Conservation (phyloP, 2,113 vertebrate genomes). For the Athene cunicularia region DNA sequence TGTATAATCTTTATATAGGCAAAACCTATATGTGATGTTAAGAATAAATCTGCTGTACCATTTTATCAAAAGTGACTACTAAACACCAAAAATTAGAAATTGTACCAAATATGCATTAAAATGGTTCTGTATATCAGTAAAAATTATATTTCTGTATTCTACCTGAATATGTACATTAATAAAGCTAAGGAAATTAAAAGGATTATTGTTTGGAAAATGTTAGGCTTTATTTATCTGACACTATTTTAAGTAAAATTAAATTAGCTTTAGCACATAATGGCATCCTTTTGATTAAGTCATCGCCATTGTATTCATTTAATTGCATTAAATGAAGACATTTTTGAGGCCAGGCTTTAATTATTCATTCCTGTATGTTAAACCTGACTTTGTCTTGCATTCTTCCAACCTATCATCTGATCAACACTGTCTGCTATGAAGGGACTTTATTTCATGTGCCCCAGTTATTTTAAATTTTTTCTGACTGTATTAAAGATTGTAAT, state of each 20-base stretch:
- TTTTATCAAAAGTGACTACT: constrained; percentile 54
- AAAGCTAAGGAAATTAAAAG: constrained; percentile 44
- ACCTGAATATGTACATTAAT: constrained; percentile 39
- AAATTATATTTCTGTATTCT: not conserved
- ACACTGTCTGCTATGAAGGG: not conserved
- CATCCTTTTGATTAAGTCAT: not conserved
- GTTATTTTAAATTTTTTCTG: not conserved
- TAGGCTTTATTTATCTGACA: not conserved
- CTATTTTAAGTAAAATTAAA: not conserved
- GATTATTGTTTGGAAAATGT: not conserved
- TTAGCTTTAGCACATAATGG: not conserved
- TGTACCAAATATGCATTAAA: constrained; percentile 58
- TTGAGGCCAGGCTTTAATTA: not conserved
- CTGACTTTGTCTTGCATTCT: not conserved
- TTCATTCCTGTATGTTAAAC: not conserved
- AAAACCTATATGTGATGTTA: constrained; percentile 34
- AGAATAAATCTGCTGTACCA: constrained; percentile 54
- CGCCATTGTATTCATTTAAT: not conserved
- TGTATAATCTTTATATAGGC: constrained; percentile 73
- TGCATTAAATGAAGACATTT: not conserved
- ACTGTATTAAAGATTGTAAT: not conserved
- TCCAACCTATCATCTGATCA: not conserved
- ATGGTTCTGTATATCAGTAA: not conserved
- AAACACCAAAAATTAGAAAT: constrained; percentile 62
- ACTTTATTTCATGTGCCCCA: not conserved